Percentiles rank a stretch among this genome's conserved stretches.
Evolutionary conservation across 1,140 invertebrate genomes (phyloP).

Genomic region (Amyelois transitella): DNA sequence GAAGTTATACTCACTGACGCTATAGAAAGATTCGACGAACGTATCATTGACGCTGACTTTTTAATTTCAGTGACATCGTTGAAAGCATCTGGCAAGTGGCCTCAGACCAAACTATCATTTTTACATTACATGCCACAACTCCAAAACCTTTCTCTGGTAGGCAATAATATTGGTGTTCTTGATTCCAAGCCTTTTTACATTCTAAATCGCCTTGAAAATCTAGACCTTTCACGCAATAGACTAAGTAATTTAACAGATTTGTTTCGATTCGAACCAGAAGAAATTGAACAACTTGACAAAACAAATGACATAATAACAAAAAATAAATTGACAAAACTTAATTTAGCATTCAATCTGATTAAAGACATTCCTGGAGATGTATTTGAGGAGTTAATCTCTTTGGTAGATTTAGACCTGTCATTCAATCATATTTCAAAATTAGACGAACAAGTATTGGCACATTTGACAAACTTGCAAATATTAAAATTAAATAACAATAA

Average conservation of each 20-base stretch:
- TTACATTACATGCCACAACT: constrained; percentile 39
- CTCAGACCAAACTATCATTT: constrained; percentile 35
- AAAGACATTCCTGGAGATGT: constrained; percentile 32
- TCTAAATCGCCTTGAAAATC: constrained; percentile 27
- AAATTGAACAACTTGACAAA: too few relatives aligned
- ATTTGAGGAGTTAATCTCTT: constrained; percentile 39
- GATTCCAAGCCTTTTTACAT: constrained; percentile 31
- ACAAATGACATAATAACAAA: too few relatives aligned
- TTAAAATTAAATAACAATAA: constrained; percentile 48
- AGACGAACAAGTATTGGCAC: constrained; percentile 45
- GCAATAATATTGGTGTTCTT: constrained; percentile 36
- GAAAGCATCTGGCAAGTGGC: constrained; percentile 33
- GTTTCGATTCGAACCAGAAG: constrained; percentile 39
- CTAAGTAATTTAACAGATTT: constrained; percentile 39
- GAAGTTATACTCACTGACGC: constrained; percentile 39
- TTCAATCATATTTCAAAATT: constrained; percentile 43
- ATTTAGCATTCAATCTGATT: constrained; percentile 42
- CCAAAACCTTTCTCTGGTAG: constrained; percentile 24
- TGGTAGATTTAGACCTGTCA: constrained; percentile 53
- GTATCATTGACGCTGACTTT: constrained; percentile 26
- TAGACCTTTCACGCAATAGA: constrained; percentile 45
- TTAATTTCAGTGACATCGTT: constrained; percentile 35
- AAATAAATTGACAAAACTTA: constrained; percentile 36
- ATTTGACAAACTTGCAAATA: constrained; percentile 42
- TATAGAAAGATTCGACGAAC: constrained; percentile 23